phyloP scores from a whole-genome alignment of 2,113 vertebrate species.

The Hipposideros armiger region DNA sequence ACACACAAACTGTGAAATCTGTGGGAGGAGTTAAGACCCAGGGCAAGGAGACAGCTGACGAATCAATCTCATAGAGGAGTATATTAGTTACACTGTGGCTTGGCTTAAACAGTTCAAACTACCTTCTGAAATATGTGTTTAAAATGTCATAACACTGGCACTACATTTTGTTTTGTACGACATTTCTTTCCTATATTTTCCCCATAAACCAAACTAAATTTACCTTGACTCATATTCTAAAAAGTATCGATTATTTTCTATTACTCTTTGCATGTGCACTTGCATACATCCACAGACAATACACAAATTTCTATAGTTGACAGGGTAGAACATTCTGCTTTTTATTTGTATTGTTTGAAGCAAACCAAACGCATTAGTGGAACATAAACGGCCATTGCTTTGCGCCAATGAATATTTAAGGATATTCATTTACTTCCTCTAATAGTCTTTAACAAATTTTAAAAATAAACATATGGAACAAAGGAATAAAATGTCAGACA shows the following conservation, averaged over 20 bases:
- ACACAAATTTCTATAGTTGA: constrained; percentile 40
- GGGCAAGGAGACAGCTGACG: neutral
- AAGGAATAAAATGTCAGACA: constrained; percentile 85
- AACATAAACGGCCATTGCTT: constrained; percentile 75
- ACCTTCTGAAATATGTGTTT: constrained; percentile 11
- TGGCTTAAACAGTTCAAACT: neutral
- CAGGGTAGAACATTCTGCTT: constrained; percentile 79
- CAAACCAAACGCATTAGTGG: constrained; percentile 76
- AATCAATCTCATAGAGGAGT: neutral
- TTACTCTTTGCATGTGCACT: neutral
- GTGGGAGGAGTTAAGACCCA: constrained; percentile 14
- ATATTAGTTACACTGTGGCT: neutral
- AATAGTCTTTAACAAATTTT: constrained; percentile 86
- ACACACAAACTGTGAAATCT: constrained; percentile 27
- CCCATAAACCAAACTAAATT: neutral
- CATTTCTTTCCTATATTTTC: neutral
- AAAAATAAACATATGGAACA: constrained; percentile 86
- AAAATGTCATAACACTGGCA: neutral
- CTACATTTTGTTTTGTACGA: neutral
- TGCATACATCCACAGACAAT: neutral
- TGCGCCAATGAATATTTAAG: constrained; percentile 81
- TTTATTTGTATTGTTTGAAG: constrained; percentile 79
- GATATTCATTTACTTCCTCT: constrained; percentile 86
- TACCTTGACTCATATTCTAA: constrained; percentile 9
- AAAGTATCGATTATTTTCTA: constrained; percentile 44